Evolutionary conservation across 2,113 vertebrate genomes (phyloP), one percentile per base, ranked within the genome.

Genomic region (Phainopepla nitens): DNA sequence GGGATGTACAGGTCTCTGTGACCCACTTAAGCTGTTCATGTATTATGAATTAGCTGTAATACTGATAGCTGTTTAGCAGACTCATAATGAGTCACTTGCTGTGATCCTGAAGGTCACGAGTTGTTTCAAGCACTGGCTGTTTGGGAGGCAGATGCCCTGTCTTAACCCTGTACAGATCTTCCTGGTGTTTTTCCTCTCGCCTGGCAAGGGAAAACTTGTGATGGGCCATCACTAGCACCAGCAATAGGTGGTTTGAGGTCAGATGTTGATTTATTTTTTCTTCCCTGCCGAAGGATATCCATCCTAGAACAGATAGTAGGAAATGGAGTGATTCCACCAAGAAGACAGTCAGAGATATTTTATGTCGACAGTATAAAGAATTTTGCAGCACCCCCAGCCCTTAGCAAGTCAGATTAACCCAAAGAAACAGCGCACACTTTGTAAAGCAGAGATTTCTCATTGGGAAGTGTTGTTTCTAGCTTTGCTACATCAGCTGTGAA

Each of bases 401-500:
- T 39, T 29, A 70, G 76, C 42, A 71, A 88, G 68, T 92, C 47
- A 66, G 49, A 57, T 89, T 81, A 94, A 82, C 82, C 56, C 36
- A 54, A 89, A 88, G 90, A 94, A 96, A 94, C 93, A 93, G 66
- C 39, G 68, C 21, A 51, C 9, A 25, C 76, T 95, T 88, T 96
- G 90, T 96, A 90, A 95, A 89, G 72, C 76, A 82, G 62, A 69
- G 45, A 65, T 90, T 88, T 93, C 87, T 95, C 39, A 8, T 50
- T 82, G 82, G 54, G 83, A 61, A 94, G 69, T 93, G 78, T 87
- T 94, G 51, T 92, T 96, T 94, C 79, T 92, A 90, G 79, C 44
- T 92, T 92, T 95, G 92, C 85, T 76, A 57, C 88, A 65, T 97
- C 92, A 93, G 90, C 96, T 94, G 94, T 93, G 81, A 96, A 97